Evolutionary conservation across 2,113 vertebrate genomes (phyloP).

Genomic region (Cnemophilus loriae): DNA sequence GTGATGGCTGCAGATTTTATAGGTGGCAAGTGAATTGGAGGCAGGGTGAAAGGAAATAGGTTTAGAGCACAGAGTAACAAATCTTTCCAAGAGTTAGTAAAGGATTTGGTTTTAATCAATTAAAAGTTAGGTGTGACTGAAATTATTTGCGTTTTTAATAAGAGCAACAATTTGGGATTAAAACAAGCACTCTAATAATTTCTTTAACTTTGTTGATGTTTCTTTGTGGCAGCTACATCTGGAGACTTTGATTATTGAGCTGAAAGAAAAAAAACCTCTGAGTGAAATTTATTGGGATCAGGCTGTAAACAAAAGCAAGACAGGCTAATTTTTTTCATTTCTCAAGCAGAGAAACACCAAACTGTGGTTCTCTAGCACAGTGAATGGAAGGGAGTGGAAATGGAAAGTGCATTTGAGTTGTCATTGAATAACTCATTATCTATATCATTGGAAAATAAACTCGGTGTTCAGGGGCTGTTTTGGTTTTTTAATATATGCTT

Average conservation of each 20-base stretch:
- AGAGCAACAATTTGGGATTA: not conserved
- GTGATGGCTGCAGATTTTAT: conserved; percentile 4
- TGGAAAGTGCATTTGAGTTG: conserved; percentile 10
- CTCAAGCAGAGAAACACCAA: not conserved
- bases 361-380: not conserved
- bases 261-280: not conserved
- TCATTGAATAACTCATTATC: conserved; percentile 11
- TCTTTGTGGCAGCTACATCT: not conserved
- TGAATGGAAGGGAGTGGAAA: conserved; percentile 27
- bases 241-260: not conserved
- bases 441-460: not conserved
- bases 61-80: not conserved
- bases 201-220: not conserved
- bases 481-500: not conserved
- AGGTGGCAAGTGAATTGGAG: not conserved
- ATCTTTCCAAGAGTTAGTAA: not conserved
- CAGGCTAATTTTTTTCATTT: conserved; percentile 1
- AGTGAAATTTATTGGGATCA: not conserved
- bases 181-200: not conserved
- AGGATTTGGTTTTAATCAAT: not conserved
- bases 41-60: not conserved
- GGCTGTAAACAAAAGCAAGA: not conserved
- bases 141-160: not conserved
- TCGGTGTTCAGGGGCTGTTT: not conserved
- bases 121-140: not conserved